phyloP scores from a whole-genome alignment of 2,888 invertebrate species.

The Erebia epiphron region DNA sequence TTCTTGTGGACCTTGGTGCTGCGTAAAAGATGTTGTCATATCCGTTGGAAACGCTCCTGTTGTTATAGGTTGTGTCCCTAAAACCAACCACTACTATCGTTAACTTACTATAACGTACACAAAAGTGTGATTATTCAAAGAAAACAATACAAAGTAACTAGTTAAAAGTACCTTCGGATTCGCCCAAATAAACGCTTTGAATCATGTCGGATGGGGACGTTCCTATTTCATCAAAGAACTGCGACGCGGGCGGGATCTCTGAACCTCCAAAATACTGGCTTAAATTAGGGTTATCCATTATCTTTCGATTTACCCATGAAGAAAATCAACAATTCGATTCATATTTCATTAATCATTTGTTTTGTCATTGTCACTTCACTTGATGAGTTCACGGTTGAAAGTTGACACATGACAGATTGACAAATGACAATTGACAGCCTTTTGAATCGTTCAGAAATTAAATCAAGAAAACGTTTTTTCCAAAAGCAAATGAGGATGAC shows the following conservation, averaged over 20 bases:
- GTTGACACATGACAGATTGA: too few species aligned
- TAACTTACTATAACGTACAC: background rate
- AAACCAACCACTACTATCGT: background rate
- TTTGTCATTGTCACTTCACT: too few species aligned
- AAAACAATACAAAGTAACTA: background rate
- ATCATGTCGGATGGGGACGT: slow-evolving; percentile 77
- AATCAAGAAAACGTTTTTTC: too few species aligned
- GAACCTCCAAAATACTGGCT: slow-evolving; percentile 82
- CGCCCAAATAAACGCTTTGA: slow-evolving; percentile 75
- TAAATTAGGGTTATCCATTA: slow-evolving; percentile 79
- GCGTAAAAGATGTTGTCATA: slow-evolving; percentile 61
- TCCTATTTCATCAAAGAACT: slow-evolving; percentile 79
- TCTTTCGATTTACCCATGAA: slow-evolving; percentile 24
- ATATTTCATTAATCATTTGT: too few species aligned
- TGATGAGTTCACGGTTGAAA: too few species aligned
- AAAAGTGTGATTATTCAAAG: slow-evolving; percentile 16
- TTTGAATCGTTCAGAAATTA: too few species aligned
- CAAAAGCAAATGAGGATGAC: too few species aligned
- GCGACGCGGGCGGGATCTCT: slow-evolving; percentile 70
- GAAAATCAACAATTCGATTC: background rate
- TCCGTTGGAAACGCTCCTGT: slow-evolving; percentile 56
- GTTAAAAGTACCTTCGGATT: slow-evolving; percentile 56
- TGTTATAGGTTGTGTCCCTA: slow-evolving; percentile 43
- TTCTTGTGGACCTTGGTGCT: slow-evolving; percentile 58
- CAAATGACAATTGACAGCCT: too few species aligned